Base-by-base conservation (phyloP, 2,888 invertebrate species). In the Acronicta alni region DNA sequence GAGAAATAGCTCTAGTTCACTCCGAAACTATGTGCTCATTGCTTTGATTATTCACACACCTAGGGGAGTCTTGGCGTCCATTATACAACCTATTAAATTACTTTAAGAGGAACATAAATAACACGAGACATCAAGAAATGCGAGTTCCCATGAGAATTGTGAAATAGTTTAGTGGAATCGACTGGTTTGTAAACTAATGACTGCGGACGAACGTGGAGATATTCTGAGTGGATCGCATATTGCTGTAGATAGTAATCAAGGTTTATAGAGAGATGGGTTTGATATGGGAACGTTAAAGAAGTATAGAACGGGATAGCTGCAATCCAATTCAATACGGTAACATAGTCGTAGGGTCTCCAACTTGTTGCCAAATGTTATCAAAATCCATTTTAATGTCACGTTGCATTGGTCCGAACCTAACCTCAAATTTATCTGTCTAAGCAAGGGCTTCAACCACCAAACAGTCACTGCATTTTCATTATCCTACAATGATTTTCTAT, bases 81-180 rank as follows among this genome's bases (percentile, higher is more conserved):
- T 26, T 26, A 44, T 9, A 44, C 8, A 44, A 30, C n/a, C 49
- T n/a, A 41, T 49, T 30, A 51, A 32, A 49, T 72, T 65, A 53
- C 41, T 23, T 16, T 4, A 42, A 39, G 39, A 37, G 23, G 42
- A 17, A 67, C 53, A 67, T 67, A 59, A 72, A 67, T 67, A 54
- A 67, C 46, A 39, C 12, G 67, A 30, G 39, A 58, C 67, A 42
- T 48, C 44, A 56, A 60, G 47, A 41, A 26, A 55, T 45, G 37
- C 18, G 37, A 23, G 57, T 73, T 73, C 74, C 65, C 73, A 59
- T 65, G 73, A 51, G 65, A 61, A 67, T 65, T 48, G 66, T 38
- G 58, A 56, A 62, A 59, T 55, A 61, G 52, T 72, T 54, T 48
- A 39, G 45, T 45, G 51, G 46, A 37, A 63, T 58, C 65, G 45